Evolutionary conservation across 2,888 invertebrate species (phyloP).

Genomic region (Oligia latruncula): DNA sequence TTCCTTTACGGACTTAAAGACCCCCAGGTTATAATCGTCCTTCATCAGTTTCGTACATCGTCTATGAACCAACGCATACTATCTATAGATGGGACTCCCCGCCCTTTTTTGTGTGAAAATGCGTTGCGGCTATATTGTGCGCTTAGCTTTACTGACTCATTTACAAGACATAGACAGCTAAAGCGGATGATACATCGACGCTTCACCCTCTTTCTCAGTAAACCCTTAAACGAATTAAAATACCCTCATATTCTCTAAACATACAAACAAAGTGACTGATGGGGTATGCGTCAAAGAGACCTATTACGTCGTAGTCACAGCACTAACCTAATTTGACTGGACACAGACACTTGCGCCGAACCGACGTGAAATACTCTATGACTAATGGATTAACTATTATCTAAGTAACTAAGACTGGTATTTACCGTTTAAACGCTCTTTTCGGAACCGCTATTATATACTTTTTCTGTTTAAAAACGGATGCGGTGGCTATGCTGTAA

Average conservation of each 20-base stretch:
- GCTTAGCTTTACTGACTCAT: background rate
- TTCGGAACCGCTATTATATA: background rate
- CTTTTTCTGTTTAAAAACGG: background rate
- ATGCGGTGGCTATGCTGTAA: no score
- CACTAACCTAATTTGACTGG: constrained; percentile 54
- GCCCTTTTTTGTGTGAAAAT: background rate
- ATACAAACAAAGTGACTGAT: constrained; percentile 52
- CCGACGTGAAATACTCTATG: constrained; percentile 34
- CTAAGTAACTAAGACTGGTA: background rate
- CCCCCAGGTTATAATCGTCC: no score
- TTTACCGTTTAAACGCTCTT: background rate
- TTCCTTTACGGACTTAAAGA: background rate
- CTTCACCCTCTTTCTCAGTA: constrained; percentile 13
- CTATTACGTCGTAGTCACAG: constrained; percentile 16
- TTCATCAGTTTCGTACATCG: background rate
- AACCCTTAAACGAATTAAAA: constrained; percentile 46
- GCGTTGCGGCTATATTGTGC: background rate
- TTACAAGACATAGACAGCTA: constrained; percentile 2
- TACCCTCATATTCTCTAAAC: constrained; percentile 22
- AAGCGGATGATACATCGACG: constrained; percentile 25
- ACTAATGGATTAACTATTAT: constrained; percentile 54
- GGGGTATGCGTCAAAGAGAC: constrained; percentile 35
- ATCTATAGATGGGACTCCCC: background rate
- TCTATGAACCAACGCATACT: background rate
- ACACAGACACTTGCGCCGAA: constrained; percentile 14